phyloP scores from a whole-genome alignment of 2,888 invertebrate genomes.

The Leptothorax acervorum region DNA sequence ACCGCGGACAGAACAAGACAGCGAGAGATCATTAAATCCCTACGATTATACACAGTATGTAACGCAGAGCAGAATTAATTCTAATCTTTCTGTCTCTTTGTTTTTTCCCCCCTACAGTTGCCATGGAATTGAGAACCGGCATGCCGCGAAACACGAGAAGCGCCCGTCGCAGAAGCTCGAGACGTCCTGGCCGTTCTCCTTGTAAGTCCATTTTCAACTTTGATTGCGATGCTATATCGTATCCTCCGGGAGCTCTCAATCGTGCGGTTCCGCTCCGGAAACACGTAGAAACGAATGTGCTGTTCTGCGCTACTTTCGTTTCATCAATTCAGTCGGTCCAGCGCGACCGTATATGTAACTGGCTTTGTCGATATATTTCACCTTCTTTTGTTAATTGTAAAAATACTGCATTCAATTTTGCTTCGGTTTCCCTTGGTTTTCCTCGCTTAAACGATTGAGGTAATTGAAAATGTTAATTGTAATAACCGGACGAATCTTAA shows the following conservation, averaged over 20 bases:
- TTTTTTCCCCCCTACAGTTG: conserved; percentile 80
- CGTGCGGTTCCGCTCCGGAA: conserved; percentile 17
- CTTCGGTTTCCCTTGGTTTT: neutral
- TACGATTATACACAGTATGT: neutral
- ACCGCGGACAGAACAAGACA: conserved; percentile 6
- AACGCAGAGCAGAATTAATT: conserved; percentile 43
- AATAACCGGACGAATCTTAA: neutral
- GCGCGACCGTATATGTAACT: neutral
- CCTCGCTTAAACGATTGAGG: neutral
- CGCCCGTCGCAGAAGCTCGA: conserved; percentile 85
- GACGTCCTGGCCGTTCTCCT: conserved; percentile 85
- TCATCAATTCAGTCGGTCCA: conserved; percentile 1
- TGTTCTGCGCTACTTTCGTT: conserved; percentile 14
- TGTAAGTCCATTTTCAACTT: conserved; percentile 79
- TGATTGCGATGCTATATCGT: conserved; percentile 30
- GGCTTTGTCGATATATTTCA: neutral
- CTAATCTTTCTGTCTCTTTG: conserved; percentile 55
- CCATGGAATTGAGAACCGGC: conserved; percentile 84
- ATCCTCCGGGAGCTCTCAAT: conserved; percentile 31
- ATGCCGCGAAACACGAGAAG: conserved; percentile 84
- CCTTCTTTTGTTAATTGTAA: conserved; percentile 5
- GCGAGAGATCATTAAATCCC: neutral
- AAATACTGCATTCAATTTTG: conserved; percentile 3
- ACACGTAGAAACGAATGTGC: conserved; percentile 40
- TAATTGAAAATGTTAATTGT: neutral